A percentile compares a stretch with the other conserved stretches of the same genome.
Conservation (phyloP, 1,140 invertebrate species). For the Sminthurides bifidus region DNA sequence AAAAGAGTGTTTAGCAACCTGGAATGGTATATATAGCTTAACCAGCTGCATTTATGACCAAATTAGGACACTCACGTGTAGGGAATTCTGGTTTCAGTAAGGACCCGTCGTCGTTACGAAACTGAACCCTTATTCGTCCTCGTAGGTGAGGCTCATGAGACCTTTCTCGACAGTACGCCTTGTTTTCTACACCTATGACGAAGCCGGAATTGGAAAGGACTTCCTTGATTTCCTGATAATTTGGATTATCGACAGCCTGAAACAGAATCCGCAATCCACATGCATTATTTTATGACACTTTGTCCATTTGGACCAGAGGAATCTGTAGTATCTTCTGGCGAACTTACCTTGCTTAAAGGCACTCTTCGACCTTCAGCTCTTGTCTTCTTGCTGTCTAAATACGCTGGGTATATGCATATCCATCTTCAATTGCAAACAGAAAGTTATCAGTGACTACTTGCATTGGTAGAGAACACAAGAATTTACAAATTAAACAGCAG, state of each 20-base stretch:
- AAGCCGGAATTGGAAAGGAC: slow-evolving; percentile 70
- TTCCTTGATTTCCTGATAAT: slow-evolving; percentile 83
- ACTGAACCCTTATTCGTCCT: slow-evolving; percentile 79
- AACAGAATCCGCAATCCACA: slow-evolving; percentile 17
- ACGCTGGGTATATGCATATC: slow-evolving; percentile 93
- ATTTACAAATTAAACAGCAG: neutral
- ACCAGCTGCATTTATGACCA: neutral
- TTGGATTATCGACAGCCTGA: slow-evolving; percentile 84
- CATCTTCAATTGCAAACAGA: slow-evolving; percentile 55
- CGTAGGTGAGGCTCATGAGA: slow-evolving; percentile 73
- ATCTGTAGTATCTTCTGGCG: neutral
- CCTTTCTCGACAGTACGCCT: slow-evolving; percentile 78
- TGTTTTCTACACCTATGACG: slow-evolving; percentile 83
- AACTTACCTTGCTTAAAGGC: slow-evolving; percentile 54
- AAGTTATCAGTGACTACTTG: no score
- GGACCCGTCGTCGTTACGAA: slow-evolving; percentile 83
- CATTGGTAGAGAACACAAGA: no score
- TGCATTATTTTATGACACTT: slow-evolving; percentile 1
- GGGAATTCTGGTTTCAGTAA: slow-evolving; percentile 59
- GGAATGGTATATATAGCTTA: no score
- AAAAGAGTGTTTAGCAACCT: no score
- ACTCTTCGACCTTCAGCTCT: slow-evolving; percentile 73
- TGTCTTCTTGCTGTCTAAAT: slow-evolving; percentile 88
- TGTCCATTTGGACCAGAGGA: neutral
- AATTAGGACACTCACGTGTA: slow-evolving; percentile 42